Evolutionary conservation across 1,140 invertebrate genomes (phyloP), one percentile per base, ranked within the genome.

Genomic region (Panonychus citri): DNA sequence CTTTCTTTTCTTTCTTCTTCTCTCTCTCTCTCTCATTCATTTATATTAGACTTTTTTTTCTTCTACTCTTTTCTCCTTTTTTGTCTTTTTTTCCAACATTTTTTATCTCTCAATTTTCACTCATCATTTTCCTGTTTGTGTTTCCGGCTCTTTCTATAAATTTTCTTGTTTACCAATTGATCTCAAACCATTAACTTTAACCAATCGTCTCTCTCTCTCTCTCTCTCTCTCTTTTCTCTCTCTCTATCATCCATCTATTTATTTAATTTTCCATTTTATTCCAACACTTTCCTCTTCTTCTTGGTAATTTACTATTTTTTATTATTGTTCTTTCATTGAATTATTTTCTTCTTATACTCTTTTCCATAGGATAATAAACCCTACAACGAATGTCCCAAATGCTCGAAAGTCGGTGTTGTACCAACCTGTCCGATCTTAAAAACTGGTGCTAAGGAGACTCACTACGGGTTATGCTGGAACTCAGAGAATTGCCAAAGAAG

Each of bases 401-500:
- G 54, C 28, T 13, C 15, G 12, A 25, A 24, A 28, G 25, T 8
- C 7, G 40, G 40, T 46, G 19, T 8, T 30, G 25, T 17, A n/a
- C 39, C 17, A 26, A 10, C 19, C n/a, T 43, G 39, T 46, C 39
- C 39, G 24, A 55, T n/a, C 10, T 15, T 43, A n/a, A 55, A 46
- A 24, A 21, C 39, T 43, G 30, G 30, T 15, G 17, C 49, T 34
- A 34, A 34, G 12, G 30, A 34, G 30, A 34, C 30, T 34, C 30
- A 34, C 30, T 12, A 34, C 12, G 21, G 26, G 10, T 25, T 55
- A 15, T 55, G 54, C 39, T 55, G 54, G 54, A 43, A 43, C 15
- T 13, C n/a, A 28, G n/a, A 48, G 17, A 13, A 28, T 25, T 55
- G 54, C 27, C 54, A 55, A 46, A 55, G 42, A 55, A 55, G 24